Evolutionary conservation across 2,888 invertebrate species (phyloP).

Genomic region (Trichopria drosophilae): DNA sequence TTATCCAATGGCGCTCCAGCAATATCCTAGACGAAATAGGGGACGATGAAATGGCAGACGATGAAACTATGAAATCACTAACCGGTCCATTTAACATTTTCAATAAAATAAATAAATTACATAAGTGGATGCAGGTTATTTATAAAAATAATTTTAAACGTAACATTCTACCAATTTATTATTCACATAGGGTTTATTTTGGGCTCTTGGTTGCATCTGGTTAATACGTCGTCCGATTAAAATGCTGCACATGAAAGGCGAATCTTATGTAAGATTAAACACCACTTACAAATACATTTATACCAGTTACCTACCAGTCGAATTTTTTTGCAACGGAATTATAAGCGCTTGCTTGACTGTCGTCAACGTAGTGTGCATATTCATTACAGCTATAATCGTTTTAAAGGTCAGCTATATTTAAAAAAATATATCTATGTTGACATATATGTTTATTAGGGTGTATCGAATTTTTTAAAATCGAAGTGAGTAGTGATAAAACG

Average conservation of each 20-base stretch:
- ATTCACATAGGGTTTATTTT: slow-evolving; percentile 73
- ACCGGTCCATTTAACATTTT: no score
- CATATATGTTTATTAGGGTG: no score
- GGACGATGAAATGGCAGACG: no score
- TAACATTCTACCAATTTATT: no score
- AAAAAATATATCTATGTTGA: slow-evolving; percentile 1
- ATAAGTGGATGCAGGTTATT: background rate
- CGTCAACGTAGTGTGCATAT: slow-evolving; percentile 82
- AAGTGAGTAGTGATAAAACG: no score
- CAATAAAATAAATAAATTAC: background rate
- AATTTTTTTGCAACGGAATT: slow-evolving; percentile 77
- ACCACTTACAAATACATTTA: slow-evolving; percentile 70
- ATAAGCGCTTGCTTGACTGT: slow-evolving; percentile 79
- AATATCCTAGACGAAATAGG: no score
- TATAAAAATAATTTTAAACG: no score
- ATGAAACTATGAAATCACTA: no score
- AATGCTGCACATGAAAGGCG: slow-evolving; percentile 72
- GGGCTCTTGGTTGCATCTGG: slow-evolving; percentile 76
- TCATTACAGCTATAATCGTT: slow-evolving; percentile 77
- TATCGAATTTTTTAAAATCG: no score
- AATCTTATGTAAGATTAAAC: slow-evolving; percentile 64
- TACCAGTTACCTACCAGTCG: slow-evolving; percentile 74
- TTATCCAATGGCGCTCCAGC: no score
- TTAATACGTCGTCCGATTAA: slow-evolving; percentile 69
- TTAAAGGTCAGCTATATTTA: slow-evolving; percentile 62